Base-by-base conservation (phyloP, 2,113 vertebrate genomes). In the Alligator sinensis region DNA sequence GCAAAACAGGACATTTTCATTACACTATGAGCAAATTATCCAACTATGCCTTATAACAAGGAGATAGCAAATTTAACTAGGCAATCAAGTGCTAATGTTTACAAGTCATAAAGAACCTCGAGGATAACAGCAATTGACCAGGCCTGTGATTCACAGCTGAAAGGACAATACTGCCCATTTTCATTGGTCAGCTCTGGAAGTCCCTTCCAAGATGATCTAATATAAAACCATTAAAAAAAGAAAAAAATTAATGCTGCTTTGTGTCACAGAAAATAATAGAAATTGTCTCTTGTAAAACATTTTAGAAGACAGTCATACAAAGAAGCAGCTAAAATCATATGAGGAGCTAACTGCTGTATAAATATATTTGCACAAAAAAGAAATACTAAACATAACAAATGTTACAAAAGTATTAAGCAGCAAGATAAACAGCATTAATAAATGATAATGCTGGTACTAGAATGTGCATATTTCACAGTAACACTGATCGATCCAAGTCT, bases 101-200 rank as follows among this genome's bases (percentile, higher is more conserved):
- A 98, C 70, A 98, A 97, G 90, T 99, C 99, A 93, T 99, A 97
- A 22, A 99, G 98, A 64, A 98, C 97, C 95, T 99, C 99, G 91
- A 99, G 98, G 93, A 99, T 86, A 12, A 97, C 97, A 92, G 98
- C 98, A 85, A 99, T 96, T 1, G 99, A 99, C 99, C 99, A 99
- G 82, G 99, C 99, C 97, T 99, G 99, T 24, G 98, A 99, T 98
- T 99, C 99, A 97, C 99, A 99, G 98, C 99, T 99, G 94, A 99
- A 99, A 4, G 99, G 98, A 77, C 99, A 99, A 96, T 98, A 97
- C 61, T 98, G 98, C 78, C 99, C 99, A 12, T 99, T 99, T 93
- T 99, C 99, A 96, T 99, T 99, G 94, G 99, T 99, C 94, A 99
- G 97, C 93, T 99, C 99, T 30, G 99, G 99, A 83, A 99, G 98